Percentiles rank a stretch among this genome's conserved stretches.
Evolutionary conservation across 2,888 invertebrate genomes (phyloP).

Genomic region (Rosalia funebris): DNA sequence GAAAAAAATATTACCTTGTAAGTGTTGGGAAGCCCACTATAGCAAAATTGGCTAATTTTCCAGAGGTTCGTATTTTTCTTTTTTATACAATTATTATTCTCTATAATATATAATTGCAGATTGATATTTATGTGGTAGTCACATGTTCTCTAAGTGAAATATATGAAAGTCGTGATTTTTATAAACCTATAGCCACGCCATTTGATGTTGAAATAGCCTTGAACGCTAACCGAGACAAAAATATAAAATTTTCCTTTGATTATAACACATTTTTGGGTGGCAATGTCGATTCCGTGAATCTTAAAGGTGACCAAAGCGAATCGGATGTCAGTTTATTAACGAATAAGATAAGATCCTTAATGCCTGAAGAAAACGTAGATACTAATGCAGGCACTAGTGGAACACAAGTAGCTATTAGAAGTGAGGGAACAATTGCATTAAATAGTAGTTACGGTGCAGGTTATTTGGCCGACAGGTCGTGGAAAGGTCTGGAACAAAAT

Average conservation of each 20-base stretch:
- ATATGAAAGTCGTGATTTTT: conserved; percentile 85
- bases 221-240: conserved; percentile 67
- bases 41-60: conserved; percentile 94
- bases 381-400: neutral
- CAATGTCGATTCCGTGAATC: conserved; percentile 33
- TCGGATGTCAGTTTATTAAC: conserved; percentile 80
- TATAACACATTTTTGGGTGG: conserved; percentile 74
- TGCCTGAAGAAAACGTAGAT: neutral
- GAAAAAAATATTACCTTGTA: conserved; percentile 90
- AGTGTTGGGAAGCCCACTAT: conserved; percentile 95
- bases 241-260: conserved; percentile 67
- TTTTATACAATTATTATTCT: conserved; percentile 39
- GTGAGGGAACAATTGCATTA: conserved; percentile 64
- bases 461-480: conserved; percentile 74
- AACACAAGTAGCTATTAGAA: conserved; percentile 58
- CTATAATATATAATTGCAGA: conserved; percentile 65
- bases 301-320: conserved; percentile 39
- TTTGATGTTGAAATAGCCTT: conserved; percentile 90
- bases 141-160: conserved; percentile 92
- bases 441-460: conserved; percentile 70
- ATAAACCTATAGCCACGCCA: conserved; percentile 89
- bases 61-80: conserved; percentile 71
- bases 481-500: conserved; percentile 88
- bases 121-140: conserved; percentile 91
- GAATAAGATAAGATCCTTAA: conserved; percentile 68